Percentiles rank a stretch among this genome's conserved stretches.
These are phyloP conservation scores for Psephotus haematonotus DNA, from an alignment of 2,113 vertebrate genomes.

Conservation along the genomic window DNA sequence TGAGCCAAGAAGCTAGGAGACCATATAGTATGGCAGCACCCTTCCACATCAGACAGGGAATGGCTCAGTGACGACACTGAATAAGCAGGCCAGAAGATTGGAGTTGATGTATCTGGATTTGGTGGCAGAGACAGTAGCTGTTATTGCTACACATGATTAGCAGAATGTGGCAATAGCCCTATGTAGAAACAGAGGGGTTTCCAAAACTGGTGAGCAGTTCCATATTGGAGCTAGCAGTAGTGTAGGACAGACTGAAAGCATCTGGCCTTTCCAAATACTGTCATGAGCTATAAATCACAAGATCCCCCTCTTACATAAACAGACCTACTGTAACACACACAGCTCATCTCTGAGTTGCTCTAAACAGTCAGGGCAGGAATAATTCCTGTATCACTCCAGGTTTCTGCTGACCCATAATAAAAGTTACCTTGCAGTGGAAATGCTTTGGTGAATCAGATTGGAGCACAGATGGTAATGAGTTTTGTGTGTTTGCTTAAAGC, in stretches of 20 bases:
- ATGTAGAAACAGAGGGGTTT: neutral
- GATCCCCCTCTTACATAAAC: neutral
- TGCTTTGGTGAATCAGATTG: neutral
- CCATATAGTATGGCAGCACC: fast-evolving
- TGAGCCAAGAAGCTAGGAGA: neutral
- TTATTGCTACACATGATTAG: neutral
- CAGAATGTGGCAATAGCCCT: neutral
- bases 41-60: neutral
- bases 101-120: neutral
- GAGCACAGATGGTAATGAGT: neutral
- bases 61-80: neutral
- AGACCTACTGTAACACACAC: conserved; percentile 10
- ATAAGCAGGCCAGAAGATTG: neutral
- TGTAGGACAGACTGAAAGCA: neutral
- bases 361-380: conserved; percentile 20
- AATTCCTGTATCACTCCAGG: neutral
- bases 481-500: neutral
- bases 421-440: conserved; percentile 5
- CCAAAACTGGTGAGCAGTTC: neutral
- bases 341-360: neutral
- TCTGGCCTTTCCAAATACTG: neutral
- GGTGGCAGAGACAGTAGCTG: neutral
- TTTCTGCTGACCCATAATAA: conserved; percentile 6
- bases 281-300: neutral
- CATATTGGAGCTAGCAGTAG: neutral